Evolutionary conservation across 2,888 invertebrate genomes (phyloP).

Genomic region (Dryobota labecula): DNA sequence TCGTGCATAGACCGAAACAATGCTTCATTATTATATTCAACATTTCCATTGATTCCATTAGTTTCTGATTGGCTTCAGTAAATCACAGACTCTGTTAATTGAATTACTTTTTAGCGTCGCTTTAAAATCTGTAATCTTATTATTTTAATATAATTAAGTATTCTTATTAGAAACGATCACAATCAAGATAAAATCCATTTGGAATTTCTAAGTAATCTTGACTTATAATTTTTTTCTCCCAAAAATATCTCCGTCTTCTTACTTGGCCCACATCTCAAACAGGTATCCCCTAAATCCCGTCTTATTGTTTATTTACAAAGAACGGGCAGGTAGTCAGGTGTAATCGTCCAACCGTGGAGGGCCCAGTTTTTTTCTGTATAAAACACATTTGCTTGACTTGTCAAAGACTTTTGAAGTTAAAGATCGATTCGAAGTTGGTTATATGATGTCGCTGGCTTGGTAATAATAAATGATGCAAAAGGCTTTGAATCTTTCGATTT

Average conservation of each 20-base stretch:
- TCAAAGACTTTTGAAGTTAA: slow-evolving; percentile 57
- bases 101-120: background rate
- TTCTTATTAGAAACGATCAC: background rate
- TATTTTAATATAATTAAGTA: background rate
- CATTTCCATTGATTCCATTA: background rate
- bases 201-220: background rate
- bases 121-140: background rate
- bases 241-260: slow-evolving; percentile 7
- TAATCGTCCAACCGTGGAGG: slow-evolving; percentile 50
- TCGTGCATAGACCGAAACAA: background rate
- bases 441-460: slow-evolving; percentile 12
- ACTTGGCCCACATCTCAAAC: slow-evolving; percentile 59
- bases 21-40: background rate
- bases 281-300: slow-evolving; percentile 61
- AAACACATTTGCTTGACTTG: slow-evolving; percentile 62
- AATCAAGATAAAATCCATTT: background rate
- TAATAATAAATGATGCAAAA: slow-evolving; percentile 24
- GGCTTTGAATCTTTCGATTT: slow-evolving; percentile 15
- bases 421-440: slow-evolving; percentile 34
- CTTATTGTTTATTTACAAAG: slow-evolving; percentile 83
- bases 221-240: background rate
- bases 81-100: background rate
- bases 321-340: slow-evolving; percentile 67
- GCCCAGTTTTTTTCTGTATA: slow-evolving; percentile 50
- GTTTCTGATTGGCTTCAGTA: background rate